Base-by-base conservation (phyloP, 2,888 invertebrate species). In the Orthosia cruda region DNA sequence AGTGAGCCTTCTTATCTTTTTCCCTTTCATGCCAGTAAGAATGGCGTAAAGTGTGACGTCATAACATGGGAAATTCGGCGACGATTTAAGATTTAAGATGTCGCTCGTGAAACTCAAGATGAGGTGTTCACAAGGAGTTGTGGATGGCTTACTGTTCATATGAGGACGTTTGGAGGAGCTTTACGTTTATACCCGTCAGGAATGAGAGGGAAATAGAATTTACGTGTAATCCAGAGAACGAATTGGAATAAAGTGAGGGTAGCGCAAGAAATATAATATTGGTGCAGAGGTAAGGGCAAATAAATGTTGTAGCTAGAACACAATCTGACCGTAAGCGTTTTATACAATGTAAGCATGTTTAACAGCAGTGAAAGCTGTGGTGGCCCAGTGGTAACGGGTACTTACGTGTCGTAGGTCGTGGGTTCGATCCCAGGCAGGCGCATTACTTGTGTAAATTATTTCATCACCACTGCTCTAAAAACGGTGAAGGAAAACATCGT, bases 81-180 rank as follows among this genome's bases (percentile, higher is more conserved):
- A 69, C 68, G 70, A 69, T 73, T 81, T 55, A 54, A 64, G 70
- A 75, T 68, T 84, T 72, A 67, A 78, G 77, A 74, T 73, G 74
- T 65, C 64, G 49, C 49, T 74, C 74, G 69, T 81, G 79, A 87
- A 79, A 72, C 61, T 70, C 69, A 61, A 61, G 77, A 83, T 61
- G 82, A 81, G 68, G 70, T 72, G 75, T 85, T 85, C 71, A 52
- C 64, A 68, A 73, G 76, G 75, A 75, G 32, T 74, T 79, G 74
- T 52, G 65, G 69, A 84, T 61, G 69, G n/a, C 80, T 84, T 71
- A 74, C 67, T 68, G 80, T 70, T 80, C 71, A 70, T 80, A 73
- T 65, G n/a, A 15, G 26, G n/a, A n/a, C 49, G 69, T 63, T 67
- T 65, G 67, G 23, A 47, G 20, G 50, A n/a, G 55, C 18, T 63